Evolutionary conservation across 2,888 invertebrate genomes (phyloP), one percentile per base, ranked within the genome.

Genomic region (Cephus pygmeus): DNA sequence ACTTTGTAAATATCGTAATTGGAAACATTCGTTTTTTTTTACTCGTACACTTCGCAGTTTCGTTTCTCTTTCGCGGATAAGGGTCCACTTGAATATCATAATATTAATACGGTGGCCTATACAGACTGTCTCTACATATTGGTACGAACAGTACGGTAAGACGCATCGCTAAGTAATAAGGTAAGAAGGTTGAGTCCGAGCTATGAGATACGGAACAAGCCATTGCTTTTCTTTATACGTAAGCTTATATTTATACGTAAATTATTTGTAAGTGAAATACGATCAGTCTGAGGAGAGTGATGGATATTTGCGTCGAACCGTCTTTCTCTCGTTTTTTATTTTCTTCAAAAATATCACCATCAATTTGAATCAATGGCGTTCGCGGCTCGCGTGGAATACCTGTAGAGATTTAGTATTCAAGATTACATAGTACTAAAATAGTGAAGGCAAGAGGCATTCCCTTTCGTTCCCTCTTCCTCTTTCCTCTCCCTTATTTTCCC

Each of bases 151-250:
- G 56, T 23, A 56, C 56, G 23, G 23, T 56, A 56, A 56, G 1
- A 23, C 23, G 56, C 23, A 56, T 56, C 69, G 35, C 36, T 69
- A 68, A 73, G 36, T 78, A 76, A 76, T 68, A 78, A 73, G 33
- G 31, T 36, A 23, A 73, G 68, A 73, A 69, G 35, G 33, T 68
- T 80, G 78, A 82, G 73, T 79, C 69, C 76, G 78, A 80, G 80
- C 81, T 74, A 81, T 79, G 75, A 75, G 80, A 78, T 69, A 76
- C 77, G 79, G 79, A 76, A 78, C 69, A 79, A 82, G 78, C 80
- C 79, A 81, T 82, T 84, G 80, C 83, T 83, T 76, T 77, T 78
- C 76, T 79, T 73, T 81, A 35, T 35, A 35, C 35, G 71, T 73
- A n/a, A 77, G 74, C 34, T 36, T 69, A 77, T 73, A 69, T 56